Evolutionary conservation across 2,113 vertebrate genomes (phyloP), one percentile per base, ranked within the genome.

Genomic region (Myotis yumanensis): DNA sequence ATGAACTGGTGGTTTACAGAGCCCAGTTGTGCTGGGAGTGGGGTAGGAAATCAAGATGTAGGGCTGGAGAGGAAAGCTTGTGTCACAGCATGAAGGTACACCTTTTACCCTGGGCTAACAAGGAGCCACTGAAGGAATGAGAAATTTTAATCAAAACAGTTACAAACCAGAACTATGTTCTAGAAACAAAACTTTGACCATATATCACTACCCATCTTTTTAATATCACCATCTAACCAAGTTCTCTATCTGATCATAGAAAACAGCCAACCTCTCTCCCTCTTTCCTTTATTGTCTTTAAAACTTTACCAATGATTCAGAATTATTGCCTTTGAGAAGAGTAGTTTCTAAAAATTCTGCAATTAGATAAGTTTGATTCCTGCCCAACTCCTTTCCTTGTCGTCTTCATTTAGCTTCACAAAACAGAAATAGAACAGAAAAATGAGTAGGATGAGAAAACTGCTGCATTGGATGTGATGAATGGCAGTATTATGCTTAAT

Each of bases 361-460:
- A 86, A 68, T 66, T 81, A 90, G 62, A 52, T 30, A 69, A 64
- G 32, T 54, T 73, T 86, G 9, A 72, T 84, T 90, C 37, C 87
- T 87, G 22, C 17, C 7, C 12, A 85, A 64, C 35, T 81, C 30
- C 30, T 79, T 86, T 83, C 17, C 51, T 77, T 9, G n/a, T 68
- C 11, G 54, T 90, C 77, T 59, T 30, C 25, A 30, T 90, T 93
- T 90, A 48, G 22, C 37, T 92, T 94, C 83, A 90, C 20, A 84
- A 95, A 96, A 52, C 15, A 90, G 46, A 95, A 86, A 32, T 11
- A 16, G 8, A 96, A 95, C 37, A 84, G 51, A 82, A 73, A 93
- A 96, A 54, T 54, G 52, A 86, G 15, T 1, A 92, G 66, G 71
- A 76, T 46, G 23, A 81, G 22, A 92, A 90, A 77, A 86, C 43